phyloP scores from a whole-genome alignment of 2,113 vertebrate genomes.

The Coreoperca whiteheadi region DNA sequence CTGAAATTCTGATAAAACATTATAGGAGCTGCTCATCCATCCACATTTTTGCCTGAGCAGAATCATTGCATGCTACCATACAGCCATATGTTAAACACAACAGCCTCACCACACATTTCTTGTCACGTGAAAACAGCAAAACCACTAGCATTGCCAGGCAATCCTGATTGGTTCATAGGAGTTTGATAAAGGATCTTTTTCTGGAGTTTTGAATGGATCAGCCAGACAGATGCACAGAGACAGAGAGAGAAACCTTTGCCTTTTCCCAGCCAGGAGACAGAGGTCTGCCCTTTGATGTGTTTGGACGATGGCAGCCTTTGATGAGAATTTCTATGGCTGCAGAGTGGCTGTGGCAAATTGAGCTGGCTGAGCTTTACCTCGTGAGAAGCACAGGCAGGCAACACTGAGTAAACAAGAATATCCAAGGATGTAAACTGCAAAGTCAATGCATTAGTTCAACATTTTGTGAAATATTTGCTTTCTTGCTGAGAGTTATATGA shows the following conservation, averaged over 20 bases:
- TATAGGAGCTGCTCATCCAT: neutral
- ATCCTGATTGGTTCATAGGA: neutral
- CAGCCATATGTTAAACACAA: neutral
- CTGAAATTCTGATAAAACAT: neutral
- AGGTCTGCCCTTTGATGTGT: slow-evolving; percentile 63
- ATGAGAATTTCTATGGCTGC: slow-evolving; percentile 59
- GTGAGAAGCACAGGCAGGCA: slow-evolving; percentile 13
- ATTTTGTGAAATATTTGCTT: neutral
- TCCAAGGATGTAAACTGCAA: neutral
- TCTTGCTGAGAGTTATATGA: neutral
- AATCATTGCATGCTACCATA: neutral
- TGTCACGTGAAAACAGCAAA: slow-evolving; percentile 2
- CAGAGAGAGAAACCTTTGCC: slow-evolving; percentile 49
- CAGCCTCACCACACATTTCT: neutral
- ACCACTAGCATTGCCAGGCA: neutral
- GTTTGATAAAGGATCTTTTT: slow-evolving; percentile 4
- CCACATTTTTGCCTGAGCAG: neutral
- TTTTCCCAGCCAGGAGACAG: slow-evolving; percentile 54
- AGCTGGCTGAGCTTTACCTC: slow-evolving; percentile 32
- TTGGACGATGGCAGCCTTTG: slow-evolving; percentile 59
- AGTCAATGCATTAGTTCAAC: neutral
- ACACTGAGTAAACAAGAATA: slow-evolving; percentile 1
- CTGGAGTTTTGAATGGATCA: slow-evolving; percentile 25
- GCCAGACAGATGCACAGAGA: slow-evolving; percentile 35
- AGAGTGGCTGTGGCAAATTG: slow-evolving; percentile 30